These are phyloP conservation scores for Malurus cyaneus DNA, from an alignment of 2,113 vertebrate genomes.

Conservation along the genomic window DNA sequence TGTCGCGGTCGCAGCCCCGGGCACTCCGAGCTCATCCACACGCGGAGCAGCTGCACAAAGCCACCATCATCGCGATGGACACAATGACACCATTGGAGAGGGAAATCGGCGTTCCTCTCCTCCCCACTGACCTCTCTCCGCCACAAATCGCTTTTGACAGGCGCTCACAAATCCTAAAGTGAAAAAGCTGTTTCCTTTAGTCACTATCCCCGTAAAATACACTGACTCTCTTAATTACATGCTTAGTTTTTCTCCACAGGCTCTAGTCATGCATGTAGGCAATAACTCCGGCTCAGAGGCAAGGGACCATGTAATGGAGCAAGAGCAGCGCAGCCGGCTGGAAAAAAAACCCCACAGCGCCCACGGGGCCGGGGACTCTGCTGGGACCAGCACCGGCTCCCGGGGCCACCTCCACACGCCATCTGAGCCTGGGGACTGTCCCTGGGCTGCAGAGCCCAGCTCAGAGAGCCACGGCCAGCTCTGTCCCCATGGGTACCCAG, in stretches of 20 bases:
- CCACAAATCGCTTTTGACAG: neutral
- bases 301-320: neutral
- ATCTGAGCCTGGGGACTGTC: neutral
- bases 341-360: neutral
- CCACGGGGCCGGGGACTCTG: neutral
- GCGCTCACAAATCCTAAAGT: neutral
- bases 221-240: conserved; percentile 30
- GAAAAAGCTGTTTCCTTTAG: conserved; percentile 22
- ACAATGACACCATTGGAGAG: accelerated
- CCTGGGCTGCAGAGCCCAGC: neutral
- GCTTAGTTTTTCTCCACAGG: neutral
- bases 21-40: neutral
- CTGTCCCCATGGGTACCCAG: accelerated
- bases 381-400: neutral
- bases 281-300: neutral
- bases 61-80: neutral
- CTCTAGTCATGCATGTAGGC: conserved; percentile 49
- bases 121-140: neutral
- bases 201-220: neutral
- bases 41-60: neutral
- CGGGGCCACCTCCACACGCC: neutral
- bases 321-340: neutral
- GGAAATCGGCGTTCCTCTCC: accelerated
- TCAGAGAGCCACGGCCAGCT: neutral
- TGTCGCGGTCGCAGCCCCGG: neutral